phyloP scores from a whole-genome alignment of 2,797 vertebrate species.

The Rhyacichthys aspro region DNA sequence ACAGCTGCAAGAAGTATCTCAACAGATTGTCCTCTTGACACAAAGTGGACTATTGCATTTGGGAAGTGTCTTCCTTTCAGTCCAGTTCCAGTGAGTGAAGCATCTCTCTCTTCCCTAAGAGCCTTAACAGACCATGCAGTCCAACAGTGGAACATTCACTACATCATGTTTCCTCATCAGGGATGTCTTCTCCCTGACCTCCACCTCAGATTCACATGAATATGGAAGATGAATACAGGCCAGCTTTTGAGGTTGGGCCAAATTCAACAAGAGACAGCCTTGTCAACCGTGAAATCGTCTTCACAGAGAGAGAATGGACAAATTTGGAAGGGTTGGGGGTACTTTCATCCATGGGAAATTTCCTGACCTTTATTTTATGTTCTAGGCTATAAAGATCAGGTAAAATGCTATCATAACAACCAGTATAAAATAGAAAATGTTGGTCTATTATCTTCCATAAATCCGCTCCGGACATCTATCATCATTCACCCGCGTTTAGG shows the following conservation, averaged over 20 bases:
- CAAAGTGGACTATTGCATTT: slow-evolving; percentile 63
- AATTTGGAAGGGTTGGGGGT: slow-evolving; percentile 68
- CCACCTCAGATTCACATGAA: slow-evolving; percentile 65
- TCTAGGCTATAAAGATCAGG: slow-evolving; percentile 67
- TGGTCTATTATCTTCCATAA: slow-evolving; percentile 62
- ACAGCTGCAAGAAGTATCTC: slow-evolving; percentile 56
- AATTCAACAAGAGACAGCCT: slow-evolving; percentile 71
- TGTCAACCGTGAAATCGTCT: slow-evolving; percentile 76
- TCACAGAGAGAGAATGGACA: slow-evolving; percentile 67
- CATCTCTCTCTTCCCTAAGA: slow-evolving; percentile 66
- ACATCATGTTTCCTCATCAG: slow-evolving; percentile 76
- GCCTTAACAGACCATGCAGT: slow-evolving; percentile 63
- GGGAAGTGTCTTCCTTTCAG: slow-evolving; percentile 64
- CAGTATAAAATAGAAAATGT: slow-evolving; percentile 62
- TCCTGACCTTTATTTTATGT: slow-evolving; percentile 76
- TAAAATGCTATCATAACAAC: slow-evolving; percentile 73
- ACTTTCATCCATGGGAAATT: slow-evolving; percentile 70
- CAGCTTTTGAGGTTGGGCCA: slow-evolving; percentile 70
- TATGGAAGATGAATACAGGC: slow-evolving; percentile 74
- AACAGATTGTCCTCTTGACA: slow-evolving; percentile 63
- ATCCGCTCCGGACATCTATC: slow-evolving; percentile 68
- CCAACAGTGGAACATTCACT: slow-evolving; percentile 71
- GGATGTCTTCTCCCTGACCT: slow-evolving; percentile 69
- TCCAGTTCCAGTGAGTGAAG: slow-evolving; percentile 31
- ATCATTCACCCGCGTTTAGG: slow-evolving; percentile 58